phyloP scores from a whole-genome alignment of 2,797 vertebrate genomes.

The Pampus argenteus region DNA sequence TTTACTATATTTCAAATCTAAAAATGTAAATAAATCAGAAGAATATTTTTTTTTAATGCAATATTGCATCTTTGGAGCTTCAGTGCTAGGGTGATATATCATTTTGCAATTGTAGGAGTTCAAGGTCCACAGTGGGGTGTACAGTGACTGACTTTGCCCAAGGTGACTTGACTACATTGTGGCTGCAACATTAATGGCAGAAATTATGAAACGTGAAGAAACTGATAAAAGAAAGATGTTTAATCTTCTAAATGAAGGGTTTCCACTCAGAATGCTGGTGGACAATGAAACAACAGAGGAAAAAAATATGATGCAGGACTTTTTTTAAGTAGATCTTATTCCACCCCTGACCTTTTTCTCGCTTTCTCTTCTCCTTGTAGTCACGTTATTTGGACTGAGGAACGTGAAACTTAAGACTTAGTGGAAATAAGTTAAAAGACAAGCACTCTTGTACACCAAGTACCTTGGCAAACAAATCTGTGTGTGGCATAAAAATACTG shows the following conservation, averaged over 20 bases:
- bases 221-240: background rate
- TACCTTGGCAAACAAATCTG: constrained; percentile 29
- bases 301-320: background rate
- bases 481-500: constrained; percentile 16
- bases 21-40: background rate
- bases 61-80: constrained; percentile 1
- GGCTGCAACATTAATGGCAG: background rate
- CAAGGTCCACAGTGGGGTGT: constrained; percentile 5
- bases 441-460: background rate
- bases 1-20: background rate
- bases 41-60: background rate
- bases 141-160: background rate
- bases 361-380: constrained; percentile 4
- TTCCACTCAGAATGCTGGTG: background rate
- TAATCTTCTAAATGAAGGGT: background rate
- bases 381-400: constrained; percentile 28
- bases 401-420: constrained; percentile 35
- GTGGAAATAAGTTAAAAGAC: constrained; percentile 54
- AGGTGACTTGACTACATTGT: background rate
- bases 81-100: background rate
- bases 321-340: constrained; percentile 19
- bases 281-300: background rate
- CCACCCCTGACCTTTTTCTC: constrained; percentile 36
- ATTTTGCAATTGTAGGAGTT: background rate
- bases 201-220: constrained; percentile 5